Evolutionary conservation across 2,113 vertebrate species (phyloP), one percentile per base, ranked within the genome.

Genomic region (Muntiacus reevesi): DNA sequence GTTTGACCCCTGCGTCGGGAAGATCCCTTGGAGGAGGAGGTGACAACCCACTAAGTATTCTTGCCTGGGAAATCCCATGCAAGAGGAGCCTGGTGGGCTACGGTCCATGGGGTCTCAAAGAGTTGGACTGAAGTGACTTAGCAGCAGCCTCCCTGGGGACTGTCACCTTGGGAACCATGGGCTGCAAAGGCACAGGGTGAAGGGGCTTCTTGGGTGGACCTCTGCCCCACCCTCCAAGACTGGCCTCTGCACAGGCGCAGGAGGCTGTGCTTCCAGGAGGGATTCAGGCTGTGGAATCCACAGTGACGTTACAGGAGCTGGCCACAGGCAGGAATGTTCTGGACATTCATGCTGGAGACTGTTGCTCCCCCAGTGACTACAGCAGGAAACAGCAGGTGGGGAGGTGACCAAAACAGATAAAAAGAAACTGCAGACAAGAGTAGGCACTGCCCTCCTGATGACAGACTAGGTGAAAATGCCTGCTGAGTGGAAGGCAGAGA

Each of bases 291-390:
- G 15, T 2, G 3, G 87, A 97, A 94, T 19, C 21, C 33, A 71
- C n/a, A 47, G 54, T 93, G 96, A 96, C 33, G 90, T 97, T 97
- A 97, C 43, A 97, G 83, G 83, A 19, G 60, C 33, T 15, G 60
- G 64, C n/a, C 36, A 28, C 1, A 15, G 81, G 50, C 33, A 40
- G 67, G 86, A 91, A 83, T 16, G n/a, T 95, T 89, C 94, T 54
- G 16, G 40, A 62, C 2, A 15, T 50, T n/a, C 21, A 30, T 30
- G 25, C 78, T 78, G 11, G 76, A 67, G 71, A 71, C 71, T 5
- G 15, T 52, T 36, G 57, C 15, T 54, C 30, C n/a, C 45, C 17
- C 15, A 25, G 30, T 23, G 85, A 54, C 55, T 71, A 40, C 16
- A 57, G 40, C 8, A 2, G 50, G 27, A 16, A 23, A 3, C 23